phyloP scores from a whole-genome alignment of 2,797 vertebrate genomes.

The Gymnodraco acuticeps region DNA sequence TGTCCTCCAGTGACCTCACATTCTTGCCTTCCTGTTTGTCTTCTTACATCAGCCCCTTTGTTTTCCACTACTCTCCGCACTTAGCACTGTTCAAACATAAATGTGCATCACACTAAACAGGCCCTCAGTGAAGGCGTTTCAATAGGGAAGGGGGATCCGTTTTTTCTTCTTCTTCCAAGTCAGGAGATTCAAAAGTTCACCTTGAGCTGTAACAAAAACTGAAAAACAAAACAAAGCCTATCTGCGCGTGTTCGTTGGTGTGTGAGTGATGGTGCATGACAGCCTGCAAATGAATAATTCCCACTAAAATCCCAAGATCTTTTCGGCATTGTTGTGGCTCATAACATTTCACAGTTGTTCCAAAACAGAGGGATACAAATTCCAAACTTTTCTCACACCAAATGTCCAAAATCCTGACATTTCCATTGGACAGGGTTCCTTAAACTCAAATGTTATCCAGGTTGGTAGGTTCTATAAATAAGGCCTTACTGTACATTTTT shows the following conservation, averaged over 20 bases:
- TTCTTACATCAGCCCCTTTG: slow-evolving; percentile 33
- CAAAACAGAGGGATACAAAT: neutral
- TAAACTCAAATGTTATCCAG: too few relatives aligned
- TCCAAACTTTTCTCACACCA: neutral
- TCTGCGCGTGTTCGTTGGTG: neutral
- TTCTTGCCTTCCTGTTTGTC: neutral
- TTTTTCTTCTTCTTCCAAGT: slow-evolving; percentile 17
- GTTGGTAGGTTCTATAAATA: too few relatives aligned
- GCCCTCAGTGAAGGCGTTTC: slow-evolving; percentile 30
- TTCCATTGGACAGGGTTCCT: too few relatives aligned
- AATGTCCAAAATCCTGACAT: neutral
- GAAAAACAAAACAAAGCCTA: slow-evolving; percentile 16
- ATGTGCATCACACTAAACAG: slow-evolving; percentile 1
- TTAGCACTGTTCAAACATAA: slow-evolving; percentile 18
- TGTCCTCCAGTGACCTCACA: neutral
- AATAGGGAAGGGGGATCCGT: slow-evolving; percentile 14
- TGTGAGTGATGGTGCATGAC: neutral
- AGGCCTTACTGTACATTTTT: too few relatives aligned
- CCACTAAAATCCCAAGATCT: neutral
- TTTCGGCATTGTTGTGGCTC: neutral
- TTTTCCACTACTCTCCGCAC: slow-evolving; percentile 36
- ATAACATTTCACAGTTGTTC: neutral
- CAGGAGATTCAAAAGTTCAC: slow-evolving; percentile 26
- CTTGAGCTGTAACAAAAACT: slow-evolving; percentile 31
- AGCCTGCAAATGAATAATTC: slow-evolving; percentile 21